Conservation (phyloP, 2,113 vertebrate genomes). For the Ctenodactylus gundi region DNA sequence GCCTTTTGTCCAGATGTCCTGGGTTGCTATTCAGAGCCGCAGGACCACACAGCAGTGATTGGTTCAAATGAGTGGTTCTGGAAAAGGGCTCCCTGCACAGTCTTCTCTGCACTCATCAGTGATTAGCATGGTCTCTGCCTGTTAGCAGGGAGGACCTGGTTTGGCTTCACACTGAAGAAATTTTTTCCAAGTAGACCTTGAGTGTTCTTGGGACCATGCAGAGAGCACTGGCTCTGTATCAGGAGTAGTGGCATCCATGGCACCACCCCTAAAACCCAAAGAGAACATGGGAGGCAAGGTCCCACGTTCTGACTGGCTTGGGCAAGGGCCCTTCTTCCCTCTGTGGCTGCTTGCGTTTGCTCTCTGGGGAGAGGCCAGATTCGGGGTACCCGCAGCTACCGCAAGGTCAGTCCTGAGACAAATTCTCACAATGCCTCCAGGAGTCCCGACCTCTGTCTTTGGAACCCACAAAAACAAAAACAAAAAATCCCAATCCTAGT, state of each 20-base stretch:
- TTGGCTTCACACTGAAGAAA: background rate
- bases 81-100: background rate
- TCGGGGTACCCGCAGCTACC: too few relatives aligned
- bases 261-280: background rate
- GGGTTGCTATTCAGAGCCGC: background rate
- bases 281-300: background rate
- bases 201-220: background rate
- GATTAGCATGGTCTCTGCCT: background rate
- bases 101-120: background rate
- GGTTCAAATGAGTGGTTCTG: background rate
- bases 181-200: background rate
- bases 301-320: background rate
- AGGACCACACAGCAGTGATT: background rate
- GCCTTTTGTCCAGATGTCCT: background rate
- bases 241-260: background rate
- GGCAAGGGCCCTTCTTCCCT: too few relatives aligned
- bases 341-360: rapidly evolving
- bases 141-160: background rate
- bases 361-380: background rate
- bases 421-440: background rate
- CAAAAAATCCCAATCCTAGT: background rate
- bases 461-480: too few relatives aligned
- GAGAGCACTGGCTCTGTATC: background rate
- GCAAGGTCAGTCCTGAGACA: background rate
- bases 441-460: background rate